These are phyloP conservation scores for Anthrax anthrax DNA, from an alignment of 2,888 invertebrate genomes.

Conservation along the genomic window DNA sequence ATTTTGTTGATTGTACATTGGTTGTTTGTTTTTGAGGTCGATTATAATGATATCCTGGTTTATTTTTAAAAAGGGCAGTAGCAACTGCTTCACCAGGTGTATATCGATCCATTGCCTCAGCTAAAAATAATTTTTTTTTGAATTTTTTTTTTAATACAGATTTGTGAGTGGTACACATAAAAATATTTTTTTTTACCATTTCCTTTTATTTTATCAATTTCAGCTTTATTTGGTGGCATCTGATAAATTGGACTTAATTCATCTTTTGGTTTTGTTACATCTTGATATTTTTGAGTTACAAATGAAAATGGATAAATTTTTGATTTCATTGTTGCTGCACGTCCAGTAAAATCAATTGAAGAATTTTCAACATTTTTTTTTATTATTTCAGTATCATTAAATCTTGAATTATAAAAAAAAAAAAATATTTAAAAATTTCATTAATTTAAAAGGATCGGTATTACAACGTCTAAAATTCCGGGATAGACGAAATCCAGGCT, in stretches of 20 bases:
- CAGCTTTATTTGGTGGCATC: constrained; percentile 16
- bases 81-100: constrained; percentile 29
- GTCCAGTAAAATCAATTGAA: constrained; percentile 22
- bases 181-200: constrained; percentile 13
- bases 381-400: background rate
- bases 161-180: too few species aligned
- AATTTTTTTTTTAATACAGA: too few species aligned
- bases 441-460: too few species aligned
- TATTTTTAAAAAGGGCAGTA: constrained; percentile 18
- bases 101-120: constrained; percentile 25
- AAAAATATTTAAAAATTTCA: background rate
- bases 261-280: background rate
- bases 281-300: background rate
- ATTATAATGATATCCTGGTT: constrained; percentile 16
- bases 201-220: constrained; percentile 20
- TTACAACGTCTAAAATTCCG: too few species aligned
- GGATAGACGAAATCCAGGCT: too few species aligned
- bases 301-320: constrained; percentile 23
- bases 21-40: constrained; percentile 8
- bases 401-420: background rate
- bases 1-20: background rate
- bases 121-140: constrained; percentile 12
- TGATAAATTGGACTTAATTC: constrained; percentile 13
- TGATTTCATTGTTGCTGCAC: constrained; percentile 24
- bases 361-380: background rate